These are phyloP conservation scores for Calliphora vomitoria DNA, from an alignment of 2,888 invertebrate genomes.

Conservation along the genomic window DNA sequence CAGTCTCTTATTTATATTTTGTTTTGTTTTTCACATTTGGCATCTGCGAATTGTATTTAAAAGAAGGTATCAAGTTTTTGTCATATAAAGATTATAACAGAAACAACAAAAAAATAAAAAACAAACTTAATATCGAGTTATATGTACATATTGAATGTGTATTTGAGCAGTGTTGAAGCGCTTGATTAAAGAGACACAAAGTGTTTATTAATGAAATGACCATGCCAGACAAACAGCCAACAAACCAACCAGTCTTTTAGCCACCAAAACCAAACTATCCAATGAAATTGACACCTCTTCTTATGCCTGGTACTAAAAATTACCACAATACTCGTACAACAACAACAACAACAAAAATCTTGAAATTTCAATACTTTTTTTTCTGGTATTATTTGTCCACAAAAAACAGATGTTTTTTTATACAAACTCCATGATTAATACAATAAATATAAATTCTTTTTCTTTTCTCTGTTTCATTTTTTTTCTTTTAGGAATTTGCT, in stretches of 20 bases:
- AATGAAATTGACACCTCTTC: conserved; percentile 56
- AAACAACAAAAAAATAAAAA: neutral
- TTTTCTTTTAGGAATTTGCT: conserved; percentile 91
- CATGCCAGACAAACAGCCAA: conserved; percentile 18
- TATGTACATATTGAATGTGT: conserved; percentile 19
- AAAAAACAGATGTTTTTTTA: conserved; percentile 63
- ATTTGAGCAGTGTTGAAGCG: conserved; percentile 48
- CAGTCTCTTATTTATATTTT: conserved; percentile 53
- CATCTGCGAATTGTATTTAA: conserved; percentile 65
- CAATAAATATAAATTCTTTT: conserved; percentile 18
- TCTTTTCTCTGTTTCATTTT: conserved; percentile 31
- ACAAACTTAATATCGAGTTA: conserved; percentile 30
- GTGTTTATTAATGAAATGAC: conserved; percentile 66
- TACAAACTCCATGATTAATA: neutral
- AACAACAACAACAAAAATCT: conserved; percentile 21
- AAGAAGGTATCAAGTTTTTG: conserved; percentile 71
- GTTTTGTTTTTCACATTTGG: conserved; percentile 48
- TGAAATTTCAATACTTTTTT: conserved; percentile 51
- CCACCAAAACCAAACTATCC: conserved; percentile 44
- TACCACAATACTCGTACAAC: conserved; percentile 55
- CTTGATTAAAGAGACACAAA: conserved; percentile 71
- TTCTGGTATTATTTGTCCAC: conserved; percentile 1
- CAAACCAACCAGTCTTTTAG: conserved; percentile 31
- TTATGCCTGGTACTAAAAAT: conserved; percentile 51
- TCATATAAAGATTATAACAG: conserved; percentile 64